Percentiles rank a stretch among this genome's conserved stretches.
phyloP scores from a whole-genome alignment of 2,888 invertebrate genomes.

The Melipona beecheii region DNA sequence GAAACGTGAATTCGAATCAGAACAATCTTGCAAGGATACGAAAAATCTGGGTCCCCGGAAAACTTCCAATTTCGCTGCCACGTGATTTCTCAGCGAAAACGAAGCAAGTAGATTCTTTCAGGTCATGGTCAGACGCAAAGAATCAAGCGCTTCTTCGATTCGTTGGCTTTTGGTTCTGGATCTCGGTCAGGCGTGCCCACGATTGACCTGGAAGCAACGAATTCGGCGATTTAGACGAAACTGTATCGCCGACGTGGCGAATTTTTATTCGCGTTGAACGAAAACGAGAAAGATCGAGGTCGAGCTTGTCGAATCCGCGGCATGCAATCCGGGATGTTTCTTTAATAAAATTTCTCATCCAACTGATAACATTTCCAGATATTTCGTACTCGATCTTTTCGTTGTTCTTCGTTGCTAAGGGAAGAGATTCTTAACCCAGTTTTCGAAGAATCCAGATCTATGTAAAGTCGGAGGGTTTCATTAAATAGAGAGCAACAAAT shows the following conservation, averaged over 20 bases:
- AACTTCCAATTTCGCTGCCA: background rate
- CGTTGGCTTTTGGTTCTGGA: background rate
- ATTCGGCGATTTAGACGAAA: conserved; percentile 7
- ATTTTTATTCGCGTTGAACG: conserved; percentile 7
- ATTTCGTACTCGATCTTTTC: conserved; percentile 2
- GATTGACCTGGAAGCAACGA: conserved; percentile 25
- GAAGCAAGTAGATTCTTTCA: conserved; percentile 36
- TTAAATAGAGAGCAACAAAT: background rate
- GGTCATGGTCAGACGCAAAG: conserved; percentile 46
- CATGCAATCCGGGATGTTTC: background rate
- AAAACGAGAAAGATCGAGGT: background rate
- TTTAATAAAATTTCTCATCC: conserved; percentile 37
- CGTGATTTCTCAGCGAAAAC: conserved; percentile 12
- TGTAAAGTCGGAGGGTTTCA: background rate
- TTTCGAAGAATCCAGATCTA: background rate
- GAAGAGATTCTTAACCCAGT: conserved; percentile 15
- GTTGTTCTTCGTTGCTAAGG: background rate
- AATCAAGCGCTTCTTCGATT: background rate
- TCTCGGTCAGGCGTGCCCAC: conserved; percentile 10
- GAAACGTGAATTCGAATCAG: too few species aligned
- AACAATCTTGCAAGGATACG: background rate
- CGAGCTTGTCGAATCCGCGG: conserved; percentile 20
- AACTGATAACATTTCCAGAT: conserved; percentile 19
- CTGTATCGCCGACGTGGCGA: background rate
- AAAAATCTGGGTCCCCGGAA: background rate